Percentiles rank a stretch among this genome's conserved stretches.
phyloP scores from a whole-genome alignment of 1,140 invertebrate genomes.

The Drosophila dunni region DNA sequence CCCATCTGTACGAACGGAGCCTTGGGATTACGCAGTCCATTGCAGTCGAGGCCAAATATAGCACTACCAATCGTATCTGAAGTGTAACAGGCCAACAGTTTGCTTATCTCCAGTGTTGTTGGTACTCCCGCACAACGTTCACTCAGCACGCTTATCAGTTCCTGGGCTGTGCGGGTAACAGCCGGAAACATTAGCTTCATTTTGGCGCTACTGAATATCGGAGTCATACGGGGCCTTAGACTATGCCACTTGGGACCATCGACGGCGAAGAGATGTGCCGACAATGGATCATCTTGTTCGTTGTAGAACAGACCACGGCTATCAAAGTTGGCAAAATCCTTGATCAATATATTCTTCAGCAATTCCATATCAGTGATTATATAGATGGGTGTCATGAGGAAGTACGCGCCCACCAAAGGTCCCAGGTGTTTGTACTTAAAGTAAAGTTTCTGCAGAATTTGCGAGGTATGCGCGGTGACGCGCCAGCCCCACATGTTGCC shows the following conservation, averaged over 20 bases:
- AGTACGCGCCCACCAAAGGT: constrained; percentile 52
- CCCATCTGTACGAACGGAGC: constrained; percentile 84
- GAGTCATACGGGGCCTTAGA: constrained; percentile 85
- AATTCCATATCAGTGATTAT: constrained; percentile 86
- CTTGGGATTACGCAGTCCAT: constrained; percentile 83
- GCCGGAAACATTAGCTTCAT: constrained; percentile 85
- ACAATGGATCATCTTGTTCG: constrained; percentile 84
- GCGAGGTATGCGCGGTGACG: constrained; percentile 30
- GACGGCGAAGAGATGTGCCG: constrained; percentile 83
- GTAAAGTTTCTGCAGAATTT: constrained; percentile 35
- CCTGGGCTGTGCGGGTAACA: constrained; percentile 62
- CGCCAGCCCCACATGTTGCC: constrained; percentile 55
- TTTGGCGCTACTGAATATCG: constrained; percentile 86
- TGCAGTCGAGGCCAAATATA: constrained; percentile 85
- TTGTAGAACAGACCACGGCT: constrained; percentile 85
- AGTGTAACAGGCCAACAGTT: constrained; percentile 84
- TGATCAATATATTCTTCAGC: constrained; percentile 86
- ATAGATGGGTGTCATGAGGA: constrained; percentile 24
- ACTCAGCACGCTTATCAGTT: constrained; percentile 64
- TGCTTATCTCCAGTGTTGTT: constrained; percentile 66
- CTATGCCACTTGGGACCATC: constrained; percentile 85
- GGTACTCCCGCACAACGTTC: constrained; percentile 44
- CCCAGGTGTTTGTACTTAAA: constrained; percentile 34
- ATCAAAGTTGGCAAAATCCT: constrained; percentile 86
- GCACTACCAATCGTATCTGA: constrained; percentile 79